Base-by-base conservation (phyloP, 1,140 invertebrate species). In the Hetaerina americana region DNA sequence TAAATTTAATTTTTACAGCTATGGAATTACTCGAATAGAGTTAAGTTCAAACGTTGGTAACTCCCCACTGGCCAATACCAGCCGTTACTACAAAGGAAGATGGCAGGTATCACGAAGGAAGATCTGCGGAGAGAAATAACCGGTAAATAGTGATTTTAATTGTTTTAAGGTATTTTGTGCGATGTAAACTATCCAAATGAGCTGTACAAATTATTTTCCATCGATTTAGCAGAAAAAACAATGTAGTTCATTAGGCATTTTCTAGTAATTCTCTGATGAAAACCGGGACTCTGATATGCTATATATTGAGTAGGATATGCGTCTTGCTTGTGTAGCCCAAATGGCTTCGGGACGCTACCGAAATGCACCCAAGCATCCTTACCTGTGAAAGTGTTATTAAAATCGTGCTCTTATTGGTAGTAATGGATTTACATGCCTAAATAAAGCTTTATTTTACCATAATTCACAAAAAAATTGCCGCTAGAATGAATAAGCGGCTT, bases 51-150 rank as follows among this genome's bases (percentile, higher is more conserved):
- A 57, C 40, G 40, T 57, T 57, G 40, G 40, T n/a, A 18, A 57
- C 40, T n/a, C 40, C 40, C 40, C 40, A 57, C 40, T 57, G 22
- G 40, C 10, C 40, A 5, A 57, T 57, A 57, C 40, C 40, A 57
- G 40, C 40, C 40, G 22, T 18, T 57, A 57, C 40, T 12, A 57
- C 40, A 57, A 57, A 57, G 40, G 40, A 83, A 79, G 78, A 89
- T 89, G 87, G 84, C 87, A 79, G 86, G 88, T 79, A 87, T 89
- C 76, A 85, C 83, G 74, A 87, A 88, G 78, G 87, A 88, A 81
- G 85, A 88, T 76, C 83, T 90, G 76, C 84, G 87, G 78, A 87
- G 87, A 80, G 87, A 89, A 82, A 89, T 90, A 77, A 84, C 84
- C 83, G 87, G 88, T 90, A 85, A 87, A 82, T 84, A 27, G 3